Conservation (phyloP, 2,888 invertebrate genomes). For the Craniophora ligustri region DNA sequence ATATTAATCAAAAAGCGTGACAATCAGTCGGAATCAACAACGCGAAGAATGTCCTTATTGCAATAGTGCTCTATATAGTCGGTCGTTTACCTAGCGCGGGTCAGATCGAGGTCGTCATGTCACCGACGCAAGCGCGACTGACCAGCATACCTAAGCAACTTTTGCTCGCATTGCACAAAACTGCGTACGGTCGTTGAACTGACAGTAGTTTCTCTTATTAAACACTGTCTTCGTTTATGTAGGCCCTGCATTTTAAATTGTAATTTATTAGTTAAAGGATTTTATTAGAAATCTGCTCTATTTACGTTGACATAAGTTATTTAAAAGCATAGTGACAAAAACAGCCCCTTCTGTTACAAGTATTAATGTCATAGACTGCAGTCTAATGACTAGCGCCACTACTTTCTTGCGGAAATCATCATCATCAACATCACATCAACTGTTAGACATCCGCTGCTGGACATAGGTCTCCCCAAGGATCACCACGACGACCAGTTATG, state of each 20-base stretch:
- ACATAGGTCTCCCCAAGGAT: too few species aligned
- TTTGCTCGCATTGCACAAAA: conserved; percentile 75
- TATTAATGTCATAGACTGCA: too few species aligned
- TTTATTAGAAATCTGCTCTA: too few species aligned
- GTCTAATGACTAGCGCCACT: too few species aligned
- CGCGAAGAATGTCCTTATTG: conserved; percentile 55
- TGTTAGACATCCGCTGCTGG: too few species aligned
- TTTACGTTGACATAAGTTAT: too few species aligned
- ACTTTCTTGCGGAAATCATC: too few species aligned
- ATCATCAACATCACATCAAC: too few species aligned
- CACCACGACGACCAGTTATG: too few species aligned
- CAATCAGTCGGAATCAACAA: conserved; percentile 20
- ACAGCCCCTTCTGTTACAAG: too few species aligned
- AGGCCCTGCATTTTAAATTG: conserved; percentile 28
- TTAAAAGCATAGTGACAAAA: too few species aligned
- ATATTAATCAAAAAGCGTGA: conserved; percentile 26
- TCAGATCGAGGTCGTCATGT: conserved; percentile 73
- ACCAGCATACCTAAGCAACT: conserved; percentile 74
- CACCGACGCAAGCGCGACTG: conserved; percentile 63
- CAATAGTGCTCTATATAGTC: conserved; percentile 58
- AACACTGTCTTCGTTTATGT: conserved; percentile 37
- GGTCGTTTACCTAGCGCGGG: conserved; percentile 71
- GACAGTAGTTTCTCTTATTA: conserved; percentile 55
- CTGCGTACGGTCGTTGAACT: conserved; percentile 69
- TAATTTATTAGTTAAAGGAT: too few species aligned